These are phyloP conservation scores for Babylonia areolata DNA, from an alignment of 1,140 invertebrate genomes.

Conservation along the genomic window DNA sequence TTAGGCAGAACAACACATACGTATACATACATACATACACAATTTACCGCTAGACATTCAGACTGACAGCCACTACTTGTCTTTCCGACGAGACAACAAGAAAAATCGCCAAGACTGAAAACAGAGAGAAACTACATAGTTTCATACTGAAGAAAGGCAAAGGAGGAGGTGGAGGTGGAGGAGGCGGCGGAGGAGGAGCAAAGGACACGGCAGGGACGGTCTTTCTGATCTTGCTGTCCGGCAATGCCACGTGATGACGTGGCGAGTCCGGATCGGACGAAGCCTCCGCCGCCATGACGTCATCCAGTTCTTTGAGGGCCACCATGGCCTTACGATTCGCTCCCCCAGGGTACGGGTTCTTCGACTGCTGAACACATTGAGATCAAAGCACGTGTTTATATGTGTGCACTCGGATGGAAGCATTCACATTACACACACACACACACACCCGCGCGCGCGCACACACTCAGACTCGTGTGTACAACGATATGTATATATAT, in stretches of 20 bases:
- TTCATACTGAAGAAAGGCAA: neutral
- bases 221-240: neutral
- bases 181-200: conserved; percentile 51
- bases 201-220: neutral
- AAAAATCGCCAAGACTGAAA: too few species aligned
- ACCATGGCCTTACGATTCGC: conserved; percentile 58
- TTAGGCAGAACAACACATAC: too few species aligned
- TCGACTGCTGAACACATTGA: neutral
- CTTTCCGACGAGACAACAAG: too few species aligned
- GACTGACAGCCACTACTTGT: too few species aligned
- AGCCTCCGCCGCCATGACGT: conserved; percentile 65
- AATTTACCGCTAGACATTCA: neutral
- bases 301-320: conserved; percentile 70
- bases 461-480: neutral
- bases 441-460: neutral
- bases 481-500: neutral
- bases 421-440: neutral
- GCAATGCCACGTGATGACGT: neutral
- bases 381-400: too few species aligned
- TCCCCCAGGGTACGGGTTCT: neutral
- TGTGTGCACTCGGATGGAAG: neutral
- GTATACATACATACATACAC: neutral
- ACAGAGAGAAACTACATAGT: too few species aligned
- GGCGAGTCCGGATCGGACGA: conserved; percentile 50
- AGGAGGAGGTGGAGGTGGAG: conserved; percentile 65